Conservation (phyloP, 2,113 vertebrate species). For the Centropus unirufus region DNA sequence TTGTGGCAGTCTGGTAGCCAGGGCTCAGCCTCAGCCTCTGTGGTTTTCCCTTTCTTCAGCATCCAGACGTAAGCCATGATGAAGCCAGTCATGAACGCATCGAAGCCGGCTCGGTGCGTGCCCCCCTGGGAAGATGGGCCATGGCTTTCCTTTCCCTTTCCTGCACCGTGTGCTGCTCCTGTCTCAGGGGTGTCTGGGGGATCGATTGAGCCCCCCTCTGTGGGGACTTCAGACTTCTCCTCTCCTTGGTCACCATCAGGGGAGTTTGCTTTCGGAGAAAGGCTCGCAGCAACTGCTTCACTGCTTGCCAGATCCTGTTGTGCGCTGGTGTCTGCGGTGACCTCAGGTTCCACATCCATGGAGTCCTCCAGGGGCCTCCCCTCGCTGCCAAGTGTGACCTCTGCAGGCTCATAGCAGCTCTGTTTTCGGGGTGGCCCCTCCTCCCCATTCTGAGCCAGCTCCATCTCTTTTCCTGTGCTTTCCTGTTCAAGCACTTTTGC, state of each 20-base stretch:
- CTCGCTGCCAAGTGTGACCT: neutral
- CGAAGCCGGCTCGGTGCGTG: conserved; percentile 92
- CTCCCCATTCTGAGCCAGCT: conserved; percentile 39
- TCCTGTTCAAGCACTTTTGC: neutral
- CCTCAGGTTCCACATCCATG: neutral
- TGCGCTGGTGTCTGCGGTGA: neutral
- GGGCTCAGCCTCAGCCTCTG: neutral
- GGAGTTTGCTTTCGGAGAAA: neutral
- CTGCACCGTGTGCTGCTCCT: neutral
- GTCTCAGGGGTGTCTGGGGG: neutral
- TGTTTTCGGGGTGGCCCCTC: conserved; percentile 73
- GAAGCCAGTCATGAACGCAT: conserved; percentile 97
- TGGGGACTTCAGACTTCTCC: neutral
- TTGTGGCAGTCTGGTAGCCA: conserved; percentile 87
- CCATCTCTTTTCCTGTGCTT: neutral
- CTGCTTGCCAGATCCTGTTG: neutral
- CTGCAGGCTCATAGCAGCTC: conserved; percentile 33
- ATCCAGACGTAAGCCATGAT: conserved; percentile 87
- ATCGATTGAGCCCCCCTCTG: neutral
- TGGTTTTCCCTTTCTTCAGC: conserved; percentile 56
- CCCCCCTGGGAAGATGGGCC: conserved; percentile 58
- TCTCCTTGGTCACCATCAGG: neutral
- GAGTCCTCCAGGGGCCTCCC: neutral
- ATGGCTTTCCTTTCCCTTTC: neutral
- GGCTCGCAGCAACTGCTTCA: neutral